Evolutionary conservation across 2,113 vertebrate species (phyloP), one percentile per base, ranked within the genome.

Genomic region (Colistium nudipinnis): DNA sequence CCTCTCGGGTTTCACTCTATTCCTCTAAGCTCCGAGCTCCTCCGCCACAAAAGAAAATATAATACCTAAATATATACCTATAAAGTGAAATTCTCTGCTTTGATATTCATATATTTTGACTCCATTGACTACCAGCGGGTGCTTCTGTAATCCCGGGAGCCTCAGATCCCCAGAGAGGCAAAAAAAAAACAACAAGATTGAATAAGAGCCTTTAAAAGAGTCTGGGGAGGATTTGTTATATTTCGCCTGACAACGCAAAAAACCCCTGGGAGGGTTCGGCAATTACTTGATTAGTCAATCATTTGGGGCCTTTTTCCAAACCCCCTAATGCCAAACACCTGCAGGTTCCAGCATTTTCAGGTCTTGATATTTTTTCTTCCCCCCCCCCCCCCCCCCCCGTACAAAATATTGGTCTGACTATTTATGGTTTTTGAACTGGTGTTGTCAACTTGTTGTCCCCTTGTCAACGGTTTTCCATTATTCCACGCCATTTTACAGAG

Each of bases 41-140:
- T 75, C 4, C 38, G 16, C 43, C 48, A 70, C 59, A 53, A 56
- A 81, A n/a, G n/a, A n/a, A n/a, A n/a, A n/a, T n/a, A n/a, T n/a
- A n/a, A n/a, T n/a, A n/a, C n/a, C n/a, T n/a, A n/a, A 65, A 74
- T 49, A 67, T 69, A 41, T 54, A 41, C 64, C 28, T 39, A 48
- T 44, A 67, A 72, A 61, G 45, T 45, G 36, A 70, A 72, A 39
- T 8, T 49, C 17, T 67, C 13, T 1, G 35, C 57, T 71, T 43
- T 74, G 30, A 85, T 67, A 60, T 51, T 59, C 45, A 67, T n/a
- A 76, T 20, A 11, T 70, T 64, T 72, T 61, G 30, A 57, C 48
- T 65, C 19, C 45, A 5, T 19, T 36, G 30, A 31, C 24, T 19
- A 43, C 41, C 75, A 57, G 57, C 19, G 30, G 43, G 51, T n/a